phyloP scores from a whole-genome alignment of 2,113 vertebrate species.

The Prochilodus magdalenae region DNA sequence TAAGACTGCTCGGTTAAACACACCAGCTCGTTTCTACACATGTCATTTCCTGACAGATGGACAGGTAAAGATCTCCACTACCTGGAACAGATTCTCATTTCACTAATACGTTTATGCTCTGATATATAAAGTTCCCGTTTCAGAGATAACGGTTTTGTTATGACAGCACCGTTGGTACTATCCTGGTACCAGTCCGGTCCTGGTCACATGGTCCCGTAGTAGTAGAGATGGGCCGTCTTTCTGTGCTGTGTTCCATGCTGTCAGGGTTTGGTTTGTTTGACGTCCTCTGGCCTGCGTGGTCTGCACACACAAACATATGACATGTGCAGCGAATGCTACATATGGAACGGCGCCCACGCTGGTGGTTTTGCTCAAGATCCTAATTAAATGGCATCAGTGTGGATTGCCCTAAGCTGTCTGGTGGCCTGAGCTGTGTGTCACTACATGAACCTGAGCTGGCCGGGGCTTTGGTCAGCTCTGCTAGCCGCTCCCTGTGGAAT shows the following conservation, averaged over 20 bases:
- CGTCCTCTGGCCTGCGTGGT: too few relatives aligned
- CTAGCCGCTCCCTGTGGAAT: slow-evolving; percentile 16
- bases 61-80: too few relatives aligned
- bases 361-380: neutral
- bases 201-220: neutral
- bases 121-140: neutral
- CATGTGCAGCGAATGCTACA: neutral
- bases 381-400: slow-evolving; percentile 18
- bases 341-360: neutral
- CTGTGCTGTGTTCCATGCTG: neutral
- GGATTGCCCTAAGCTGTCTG: slow-evolving; percentile 28
- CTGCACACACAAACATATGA: neutral
- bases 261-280: neutral
- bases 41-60: too few relatives aligned
- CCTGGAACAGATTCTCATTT: too few relatives aligned
- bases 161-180: too few relatives aligned
- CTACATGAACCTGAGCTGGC: neutral
- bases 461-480: neutral
- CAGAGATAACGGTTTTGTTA: neutral
- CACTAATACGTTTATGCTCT: too few relatives aligned
- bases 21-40: too few relatives aligned
- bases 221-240: neutral
- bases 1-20: too few relatives aligned
- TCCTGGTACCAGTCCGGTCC: neutral
- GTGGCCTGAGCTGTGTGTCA: slow-evolving; percentile 32